A percentile compares a stretch with the other conserved stretches of the same genome.
These are phyloP conservation scores for Percopsis transmontana DNA, from an alignment of 2,113 vertebrate species.

Conservation along the genomic window DNA sequence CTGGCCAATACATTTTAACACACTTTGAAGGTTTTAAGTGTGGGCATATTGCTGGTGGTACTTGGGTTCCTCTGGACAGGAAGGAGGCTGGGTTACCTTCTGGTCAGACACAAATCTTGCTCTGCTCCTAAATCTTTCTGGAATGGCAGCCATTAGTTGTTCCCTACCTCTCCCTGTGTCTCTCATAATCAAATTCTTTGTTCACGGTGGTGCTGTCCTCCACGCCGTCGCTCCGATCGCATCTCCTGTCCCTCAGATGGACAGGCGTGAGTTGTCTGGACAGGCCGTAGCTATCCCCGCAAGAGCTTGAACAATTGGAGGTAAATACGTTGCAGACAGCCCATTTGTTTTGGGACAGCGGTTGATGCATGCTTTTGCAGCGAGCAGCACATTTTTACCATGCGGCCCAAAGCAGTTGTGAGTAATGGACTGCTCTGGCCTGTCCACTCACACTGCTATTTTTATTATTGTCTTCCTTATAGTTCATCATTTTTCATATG, in stretches of 20 bases:
- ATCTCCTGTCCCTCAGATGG: constrained; percentile 53
- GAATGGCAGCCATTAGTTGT: too few species aligned
- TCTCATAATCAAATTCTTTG: neutral
- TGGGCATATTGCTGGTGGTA: too few species aligned
- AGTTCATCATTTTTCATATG: constrained; percentile 81
- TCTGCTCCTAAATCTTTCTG: neutral
- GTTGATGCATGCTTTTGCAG: constrained; percentile 85
- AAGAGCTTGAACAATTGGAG: constrained; percentile 83
- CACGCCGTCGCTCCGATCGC: constrained; percentile 27
- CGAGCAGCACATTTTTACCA: constrained; percentile 84
- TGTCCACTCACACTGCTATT: constrained; percentile 82
- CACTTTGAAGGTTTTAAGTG: too few species aligned
- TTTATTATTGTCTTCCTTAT: constrained; percentile 82
- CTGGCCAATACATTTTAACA: too few species aligned
- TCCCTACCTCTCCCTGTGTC: neutral
- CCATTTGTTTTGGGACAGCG: constrained; percentile 77
- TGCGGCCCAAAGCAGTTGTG: constrained; percentile 77
- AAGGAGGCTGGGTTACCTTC: too few species aligned
- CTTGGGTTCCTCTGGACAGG: too few species aligned
- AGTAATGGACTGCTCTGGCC: constrained; percentile 83
- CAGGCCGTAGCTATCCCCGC: constrained; percentile 69
- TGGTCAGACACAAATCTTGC: neutral
- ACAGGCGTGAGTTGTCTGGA: constrained; percentile 67
- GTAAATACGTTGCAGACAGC: constrained; percentile 79
- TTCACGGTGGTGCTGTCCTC: constrained; percentile 22